These are phyloP conservation scores for Pseudomyrmex sp. DNA, from an alignment of 1,140 invertebrate species.

Conservation along the genomic window DNA sequence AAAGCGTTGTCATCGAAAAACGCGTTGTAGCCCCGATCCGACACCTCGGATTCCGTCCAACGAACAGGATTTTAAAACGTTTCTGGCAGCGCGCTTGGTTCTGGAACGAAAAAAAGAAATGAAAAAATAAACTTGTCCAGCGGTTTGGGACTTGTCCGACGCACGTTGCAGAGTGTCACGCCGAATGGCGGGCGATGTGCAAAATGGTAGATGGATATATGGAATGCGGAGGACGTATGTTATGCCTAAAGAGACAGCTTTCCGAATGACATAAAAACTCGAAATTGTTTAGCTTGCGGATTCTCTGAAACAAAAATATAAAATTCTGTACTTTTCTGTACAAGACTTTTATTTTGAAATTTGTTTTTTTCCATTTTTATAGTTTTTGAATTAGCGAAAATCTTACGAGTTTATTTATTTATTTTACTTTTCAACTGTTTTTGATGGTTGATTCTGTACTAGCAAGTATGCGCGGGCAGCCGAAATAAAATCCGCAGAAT, in stretches of 20 bases:
- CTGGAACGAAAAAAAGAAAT: slow-evolving; percentile 35
- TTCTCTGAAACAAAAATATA: background rate
- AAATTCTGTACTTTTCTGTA: background rate
- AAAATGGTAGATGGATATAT: slow-evolving; percentile 47
- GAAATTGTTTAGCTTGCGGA: background rate
- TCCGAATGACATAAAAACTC: slow-evolving; percentile 19
- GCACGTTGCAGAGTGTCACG: slow-evolving; percentile 25
- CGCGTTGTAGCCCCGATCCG: slow-evolving; percentile 38
- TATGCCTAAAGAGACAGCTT: slow-evolving; percentile 31
- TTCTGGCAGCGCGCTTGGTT: slow-evolving; percentile 40
- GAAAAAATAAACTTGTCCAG: slow-evolving; percentile 43
- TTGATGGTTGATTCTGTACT: background rate
- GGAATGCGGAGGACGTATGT: slow-evolving; percentile 22
- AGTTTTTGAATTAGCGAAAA: background rate
- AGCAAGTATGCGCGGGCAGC: background rate
- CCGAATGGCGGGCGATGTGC: slow-evolving; percentile 39
- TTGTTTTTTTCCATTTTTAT: background rate
- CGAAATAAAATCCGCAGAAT: slow-evolving; percentile 47
- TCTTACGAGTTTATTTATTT: background rate
- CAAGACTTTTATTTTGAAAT: background rate
- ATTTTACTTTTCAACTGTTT: background rate
- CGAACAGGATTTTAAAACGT: slow-evolving; percentile 58
- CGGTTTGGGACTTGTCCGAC: slow-evolving; percentile 51
- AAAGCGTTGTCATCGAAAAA: slow-evolving; percentile 59
- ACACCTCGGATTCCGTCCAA: slow-evolving; percentile 50